Evolutionary conservation across 2,888 invertebrate species (phyloP).

Genomic region (Diarsia brunnea): DNA sequence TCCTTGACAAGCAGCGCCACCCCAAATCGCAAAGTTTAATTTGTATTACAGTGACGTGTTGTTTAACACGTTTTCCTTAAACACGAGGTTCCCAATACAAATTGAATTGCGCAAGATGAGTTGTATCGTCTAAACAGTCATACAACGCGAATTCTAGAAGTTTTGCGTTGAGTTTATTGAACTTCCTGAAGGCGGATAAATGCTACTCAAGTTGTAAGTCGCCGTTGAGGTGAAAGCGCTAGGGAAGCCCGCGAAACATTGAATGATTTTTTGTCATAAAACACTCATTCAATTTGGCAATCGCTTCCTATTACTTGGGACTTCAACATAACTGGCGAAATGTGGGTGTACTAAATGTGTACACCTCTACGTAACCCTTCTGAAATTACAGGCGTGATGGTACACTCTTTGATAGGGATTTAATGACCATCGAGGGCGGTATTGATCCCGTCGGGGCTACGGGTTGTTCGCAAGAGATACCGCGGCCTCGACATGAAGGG

Average conservation of each 20-base stretch:
- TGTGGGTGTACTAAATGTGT: no score
- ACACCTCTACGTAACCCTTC: no score
- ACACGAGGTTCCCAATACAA: slow-evolving; percentile 3
- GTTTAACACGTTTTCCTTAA: slow-evolving; percentile 16
- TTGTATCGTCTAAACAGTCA: slow-evolving; percentile 12
- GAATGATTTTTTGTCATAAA: no score
- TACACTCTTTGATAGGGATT: no score
- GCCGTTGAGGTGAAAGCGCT: background rate
- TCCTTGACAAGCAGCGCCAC: background rate
- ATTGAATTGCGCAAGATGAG: slow-evolving; percentile 15
- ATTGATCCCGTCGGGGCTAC: no score
- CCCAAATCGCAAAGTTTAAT: background rate
- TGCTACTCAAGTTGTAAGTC: background rate
- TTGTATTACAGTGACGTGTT: background rate
- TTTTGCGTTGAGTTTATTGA: slow-evolving; percentile 22
- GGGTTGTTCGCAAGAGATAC: no score
- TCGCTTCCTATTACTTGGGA: no score
- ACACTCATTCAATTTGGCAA: no score
- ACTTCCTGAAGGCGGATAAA: slow-evolving; percentile 10
- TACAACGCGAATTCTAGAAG: slow-evolving; percentile 16
- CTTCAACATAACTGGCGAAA: no score
- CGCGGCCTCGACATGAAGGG: no score
- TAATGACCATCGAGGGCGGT: no score
- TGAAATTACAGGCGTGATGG: no score
- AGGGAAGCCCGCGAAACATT: background rate